Base-by-base conservation (phyloP, 2,888 invertebrate genomes). In the Hermaeophaga mercurialis region DNA sequence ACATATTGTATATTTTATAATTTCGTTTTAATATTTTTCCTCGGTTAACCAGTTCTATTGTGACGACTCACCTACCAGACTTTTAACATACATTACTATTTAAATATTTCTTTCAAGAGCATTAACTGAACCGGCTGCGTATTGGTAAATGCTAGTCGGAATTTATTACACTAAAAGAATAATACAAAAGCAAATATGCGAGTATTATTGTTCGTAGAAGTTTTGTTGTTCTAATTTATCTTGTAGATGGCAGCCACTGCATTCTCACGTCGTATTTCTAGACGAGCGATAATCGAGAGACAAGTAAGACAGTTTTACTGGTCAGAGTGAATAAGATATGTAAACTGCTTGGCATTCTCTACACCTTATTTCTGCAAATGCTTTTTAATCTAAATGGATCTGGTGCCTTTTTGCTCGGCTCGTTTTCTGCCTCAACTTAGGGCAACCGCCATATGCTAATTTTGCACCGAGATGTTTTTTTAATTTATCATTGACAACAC, bases 281-380 rank as follows among this genome's bases (percentile, higher is more conserved):
- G 7, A 48, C 17, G 26, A 48, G 48, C 48, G 48, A 48, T 48
- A 48, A 48, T 43, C 43, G 39, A n/a, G 22, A 14, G 48, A 55
- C 55, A 38, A 26, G 15, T 24, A 52, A n/a, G 48, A 48, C 48
- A 48, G 38, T 48, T 48, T 38, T 33, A 53, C 34, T 36, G 28
- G 43, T 17, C 36, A n/a, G 19, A 45, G 38, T 11, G 26, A 38
- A 48, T 48, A 33, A 48, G 26, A 48, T 53, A 59, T 59, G 55
- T 45, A 59, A 59, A 56, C 44, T 45, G 19, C 46, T 43, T 50
- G 39, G n/a, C n/a, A n/a, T n/a, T n/a, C n/a, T n/a, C n/a, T n/a
- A n/a, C n/a, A n/a, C n/a, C n/a, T n/a, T n/a, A n/a, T n/a, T n/a
- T n/a, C n/a, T n/a, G n/a, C n/a, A n/a, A n/a, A n/a, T n/a, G n/a